These are phyloP conservation scores for Parnassius mnemosyne DNA, from an alignment of 2,888 invertebrate genomes.

Conservation along the genomic window DNA sequence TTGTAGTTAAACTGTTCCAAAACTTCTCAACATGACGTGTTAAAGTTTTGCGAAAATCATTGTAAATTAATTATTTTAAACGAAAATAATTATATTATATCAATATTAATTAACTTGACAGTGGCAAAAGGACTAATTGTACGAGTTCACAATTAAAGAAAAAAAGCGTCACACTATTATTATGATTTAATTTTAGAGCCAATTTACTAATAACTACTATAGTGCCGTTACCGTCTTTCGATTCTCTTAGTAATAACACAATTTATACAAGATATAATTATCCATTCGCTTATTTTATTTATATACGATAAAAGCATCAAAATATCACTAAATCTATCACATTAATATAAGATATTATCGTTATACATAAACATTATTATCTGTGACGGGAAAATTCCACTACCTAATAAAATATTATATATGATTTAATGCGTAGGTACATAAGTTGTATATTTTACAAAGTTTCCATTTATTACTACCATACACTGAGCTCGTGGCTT, in stretches of 20 bases:
- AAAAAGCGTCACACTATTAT: too few species aligned
- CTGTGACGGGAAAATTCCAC: constrained; percentile 36
- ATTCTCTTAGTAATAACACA: not conserved
- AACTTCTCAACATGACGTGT: too few species aligned
- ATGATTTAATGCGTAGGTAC: constrained; percentile 22
- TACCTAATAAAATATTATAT: constrained; percentile 36
- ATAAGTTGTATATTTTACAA: constrained; percentile 50
- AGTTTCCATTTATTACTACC: constrained; percentile 63
- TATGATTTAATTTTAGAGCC: too few species aligned
- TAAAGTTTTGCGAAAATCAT: too few species aligned
- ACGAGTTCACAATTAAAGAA: too few species aligned
- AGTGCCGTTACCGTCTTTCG: not conserved
- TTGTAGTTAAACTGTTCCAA: too few species aligned
- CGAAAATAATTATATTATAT: too few species aligned
- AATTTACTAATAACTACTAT: too few species aligned
- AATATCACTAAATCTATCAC: constrained; percentile 65
- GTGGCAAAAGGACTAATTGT: too few species aligned
- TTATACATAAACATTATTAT: constrained; percentile 27
- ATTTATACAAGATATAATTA: not conserved
- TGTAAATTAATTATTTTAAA: too few species aligned
- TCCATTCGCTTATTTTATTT: constrained; percentile 5
- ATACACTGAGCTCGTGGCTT: constrained; percentile 65
- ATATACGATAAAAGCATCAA: constrained; percentile 45
- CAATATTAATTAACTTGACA: too few species aligned
- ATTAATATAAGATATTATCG: constrained; percentile 37